Conservation (phyloP, 2,888 invertebrate genomes). For the Cheilosia impressa region DNA sequence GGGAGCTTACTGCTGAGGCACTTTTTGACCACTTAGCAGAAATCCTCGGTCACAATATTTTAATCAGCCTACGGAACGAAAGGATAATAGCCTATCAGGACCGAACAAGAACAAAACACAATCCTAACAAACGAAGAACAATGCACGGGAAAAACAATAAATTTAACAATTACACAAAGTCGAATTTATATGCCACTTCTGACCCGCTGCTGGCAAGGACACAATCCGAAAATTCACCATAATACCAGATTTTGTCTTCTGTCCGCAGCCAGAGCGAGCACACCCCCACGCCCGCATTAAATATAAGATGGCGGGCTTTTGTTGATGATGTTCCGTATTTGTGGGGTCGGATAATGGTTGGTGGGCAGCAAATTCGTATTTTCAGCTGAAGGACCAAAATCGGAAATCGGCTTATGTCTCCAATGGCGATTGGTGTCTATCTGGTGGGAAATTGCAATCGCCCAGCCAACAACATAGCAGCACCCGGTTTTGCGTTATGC, state of each 20-base stretch:
- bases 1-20: constrained; percentile 2
- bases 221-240: constrained; percentile 67
- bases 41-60: constrained; percentile 63
- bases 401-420: constrained; percentile 83
- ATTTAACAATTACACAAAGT: constrained; percentile 81
- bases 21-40: constrained; percentile 58
- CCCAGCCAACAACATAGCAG: constrained; percentile 57
- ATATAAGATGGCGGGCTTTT: constrained; percentile 75
- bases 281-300: constrained; percentile 7
- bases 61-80: constrained; percentile 71
- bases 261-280: constrained; percentile 32
- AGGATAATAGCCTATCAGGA: constrained; percentile 71
- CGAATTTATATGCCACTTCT: constrained; percentile 82
- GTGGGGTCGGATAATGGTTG: constrained; percentile 53
- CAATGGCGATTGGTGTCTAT: constrained; percentile 77
- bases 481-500: constrained; percentile 71
- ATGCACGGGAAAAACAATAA: constrained; percentile 76
- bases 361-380: constrained; percentile 65
- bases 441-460: constrained; percentile 71
- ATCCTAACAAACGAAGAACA: constrained; percentile 69
- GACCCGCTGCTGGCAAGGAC: constrained; percentile 80
- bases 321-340: constrained; percentile 59
- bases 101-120: constrained; percentile 67
- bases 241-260: constrained; percentile 69
- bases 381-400: constrained; percentile 74